Evolutionary conservation across 2,797 vertebrate species (phyloP).

Genomic region (Enoplosus armatus): DNA sequence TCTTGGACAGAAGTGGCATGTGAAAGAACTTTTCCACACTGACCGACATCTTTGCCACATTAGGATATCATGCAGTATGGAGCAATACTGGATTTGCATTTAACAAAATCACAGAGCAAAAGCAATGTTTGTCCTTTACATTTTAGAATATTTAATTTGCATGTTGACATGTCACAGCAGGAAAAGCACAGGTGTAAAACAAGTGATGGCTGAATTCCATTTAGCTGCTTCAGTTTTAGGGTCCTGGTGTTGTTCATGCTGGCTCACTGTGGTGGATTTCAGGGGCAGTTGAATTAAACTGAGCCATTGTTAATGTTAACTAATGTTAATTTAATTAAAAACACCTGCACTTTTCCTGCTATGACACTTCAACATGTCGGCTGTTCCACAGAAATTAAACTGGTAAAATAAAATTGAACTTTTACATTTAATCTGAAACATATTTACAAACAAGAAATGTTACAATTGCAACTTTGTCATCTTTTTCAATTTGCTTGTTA

Average conservation of each 20-base stretch:
- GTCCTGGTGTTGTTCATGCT: background rate
- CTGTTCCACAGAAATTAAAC: background rate
- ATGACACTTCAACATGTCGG: background rate
- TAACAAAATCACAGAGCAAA: background rate
- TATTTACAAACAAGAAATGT: too few relatives aligned
- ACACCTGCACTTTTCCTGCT: background rate
- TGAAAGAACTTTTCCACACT: slow-evolving; percentile 17
- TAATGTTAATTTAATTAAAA: too few relatives aligned
- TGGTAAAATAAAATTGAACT: background rate
- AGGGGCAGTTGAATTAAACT: background rate
- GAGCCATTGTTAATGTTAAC: background rate
- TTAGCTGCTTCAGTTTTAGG: background rate
- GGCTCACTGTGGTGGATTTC: background rate
- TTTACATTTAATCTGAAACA: background rate
- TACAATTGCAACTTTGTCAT: too few relatives aligned
- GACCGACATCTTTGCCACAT: background rate
- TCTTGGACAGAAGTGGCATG: slow-evolving; percentile 10
- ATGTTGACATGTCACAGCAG: background rate
- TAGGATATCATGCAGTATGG: background rate
- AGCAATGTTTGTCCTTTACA: background rate
- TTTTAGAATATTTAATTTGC: background rate
- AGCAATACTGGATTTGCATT: background rate
- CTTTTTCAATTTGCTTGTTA: background rate
- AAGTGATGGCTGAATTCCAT: background rate
- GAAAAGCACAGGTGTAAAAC: background rate